Evolutionary conservation across 2,113 vertebrate genomes (phyloP), one percentile per base, ranked within the genome.

Genomic region (Castor canadensis): DNA sequence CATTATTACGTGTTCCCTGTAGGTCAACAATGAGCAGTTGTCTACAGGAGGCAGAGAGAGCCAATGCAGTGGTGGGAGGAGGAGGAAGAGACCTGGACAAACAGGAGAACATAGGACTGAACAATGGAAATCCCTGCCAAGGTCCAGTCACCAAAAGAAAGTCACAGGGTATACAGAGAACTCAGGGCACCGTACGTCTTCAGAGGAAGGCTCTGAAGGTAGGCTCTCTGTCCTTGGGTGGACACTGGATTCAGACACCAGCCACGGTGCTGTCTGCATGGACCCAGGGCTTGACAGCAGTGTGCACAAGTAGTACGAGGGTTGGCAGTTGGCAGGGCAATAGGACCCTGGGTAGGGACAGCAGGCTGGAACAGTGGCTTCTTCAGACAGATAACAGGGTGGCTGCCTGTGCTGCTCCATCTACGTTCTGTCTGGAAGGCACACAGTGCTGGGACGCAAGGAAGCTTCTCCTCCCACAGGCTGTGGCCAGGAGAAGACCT

Each of bases 191-290:
- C 8, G 26, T 30, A 58, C 60, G 16, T 5, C 40, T 73, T 6
- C 8, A 75, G 45, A 60, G 43, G 62, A 77, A 35, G 40, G 16
- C n/a, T n/a, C n/a, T n/a, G n/a, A n/a, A n/a, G n/a, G n/a, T n/a
- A 1, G 20, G 1, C 13, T 17, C 35, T 80, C 32, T 45, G 45
- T 58, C 49, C 40, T 60, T 62, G n/a, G 24, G 1, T 1, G 0
- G 11, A 84, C 6, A 2, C 32, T 77, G 52, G 4, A 2, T 77
- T 89, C 67, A 64, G 45, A 32, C 15, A 43, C 32, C 54, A 62
- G 64, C 16, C 32, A 30, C 32, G 28, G 67, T 7, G 5, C 43
- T 35, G 72, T 3, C 9, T 82, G 43, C 4, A 1, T 2, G 40
- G 40, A 30, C 38, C 32, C 17, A 56, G 69, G 16, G 52, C 20